These are phyloP conservation scores for Silurus glanis DNA, from an alignment of 2,113 vertebrate species.

Conservation along the genomic window DNA sequence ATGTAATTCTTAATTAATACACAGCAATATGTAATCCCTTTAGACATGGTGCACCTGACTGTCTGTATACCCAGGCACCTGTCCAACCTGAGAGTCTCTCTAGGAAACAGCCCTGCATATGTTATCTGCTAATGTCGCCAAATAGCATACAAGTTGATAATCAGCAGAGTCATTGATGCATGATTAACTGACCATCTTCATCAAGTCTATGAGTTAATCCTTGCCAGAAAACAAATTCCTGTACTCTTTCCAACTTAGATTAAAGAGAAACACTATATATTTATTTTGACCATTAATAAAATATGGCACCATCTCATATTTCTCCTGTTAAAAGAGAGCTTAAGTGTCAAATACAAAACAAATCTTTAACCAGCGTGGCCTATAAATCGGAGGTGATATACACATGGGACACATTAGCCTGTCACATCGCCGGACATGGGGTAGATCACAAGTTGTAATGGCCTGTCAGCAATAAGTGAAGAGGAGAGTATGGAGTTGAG, in stretches of 20 bases:
- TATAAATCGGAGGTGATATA: constrained; percentile 56
- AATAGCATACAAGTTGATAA: background rate
- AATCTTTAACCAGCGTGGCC: constrained; percentile 38
- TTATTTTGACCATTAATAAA: constrained; percentile 29
- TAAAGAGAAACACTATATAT: constrained; percentile 1
- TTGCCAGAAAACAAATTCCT: background rate
- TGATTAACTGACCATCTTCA: background rate
- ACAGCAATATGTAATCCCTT: background rate
- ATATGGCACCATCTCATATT: constrained; percentile 20
- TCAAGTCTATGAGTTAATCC: background rate
- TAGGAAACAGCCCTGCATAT: background rate
- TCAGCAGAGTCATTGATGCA: background rate
- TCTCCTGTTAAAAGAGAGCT: constrained; percentile 43
- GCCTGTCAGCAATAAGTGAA: constrained; percentile 59
- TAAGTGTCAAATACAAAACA: constrained; percentile 51
- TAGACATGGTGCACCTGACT: constrained; percentile 15
- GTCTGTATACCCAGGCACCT: background rate
- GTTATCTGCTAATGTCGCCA: background rate
- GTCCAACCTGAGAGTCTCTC: background rate
- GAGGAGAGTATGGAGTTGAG: constrained; percentile 45
- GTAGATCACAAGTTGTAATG: constrained; percentile 61
- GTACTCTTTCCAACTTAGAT: background rate
- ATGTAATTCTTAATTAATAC: background rate
- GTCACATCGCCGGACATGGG: constrained; percentile 47
- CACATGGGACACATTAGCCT: constrained; percentile 47